Evolutionary conservation across 2,888 invertebrate species (phyloP).

Genomic region (Meliscaeva auricollis): DNA sequence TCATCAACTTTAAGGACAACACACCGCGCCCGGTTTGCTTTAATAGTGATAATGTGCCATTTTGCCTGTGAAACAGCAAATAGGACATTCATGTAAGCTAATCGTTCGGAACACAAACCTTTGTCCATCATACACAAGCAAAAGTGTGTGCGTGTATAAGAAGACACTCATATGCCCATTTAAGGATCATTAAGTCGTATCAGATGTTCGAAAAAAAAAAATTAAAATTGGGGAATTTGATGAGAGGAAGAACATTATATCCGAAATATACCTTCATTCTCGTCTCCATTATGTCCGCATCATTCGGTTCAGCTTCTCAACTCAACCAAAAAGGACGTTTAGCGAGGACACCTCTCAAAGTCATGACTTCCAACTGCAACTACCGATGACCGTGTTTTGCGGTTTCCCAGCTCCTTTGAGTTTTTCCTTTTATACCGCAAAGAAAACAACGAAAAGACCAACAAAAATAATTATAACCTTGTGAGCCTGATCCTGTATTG

Average conservation of each 20-base stretch:
- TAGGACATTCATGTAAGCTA: conserved; percentile 39
- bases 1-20: conserved; percentile 43
- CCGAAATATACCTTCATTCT: too few relatives aligned
- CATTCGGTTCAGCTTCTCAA: conserved; percentile 41
- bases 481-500: conserved; percentile 44
- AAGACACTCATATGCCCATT: conserved; percentile 11
- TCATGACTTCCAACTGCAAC: conserved; percentile 50
- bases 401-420: conserved; percentile 59
- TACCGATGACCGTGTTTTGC: conserved; percentile 40
- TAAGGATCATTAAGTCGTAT: conserved; percentile 72
- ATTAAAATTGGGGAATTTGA: conserved; percentile 32
- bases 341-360: conserved; percentile 29
- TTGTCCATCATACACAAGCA: not conserved
- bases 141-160: not conserved
- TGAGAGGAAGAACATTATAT: conserved; percentile 14
- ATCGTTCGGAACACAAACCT: conserved; percentile 34
- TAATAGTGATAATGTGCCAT: conserved; percentile 6
- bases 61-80: conserved; percentile 46
- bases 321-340: conserved; percentile 38
- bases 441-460: conserved; percentile 18
- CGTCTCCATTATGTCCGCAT: conserved; percentile 41
- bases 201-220: conserved; percentile 60
- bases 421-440: conserved; percentile 40
- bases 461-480: conserved; percentile 62
- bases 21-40: conserved; percentile 1